phyloP scores from a whole-genome alignment of 2,797 vertebrate genomes.

The Onychomys arenicola region DNA sequence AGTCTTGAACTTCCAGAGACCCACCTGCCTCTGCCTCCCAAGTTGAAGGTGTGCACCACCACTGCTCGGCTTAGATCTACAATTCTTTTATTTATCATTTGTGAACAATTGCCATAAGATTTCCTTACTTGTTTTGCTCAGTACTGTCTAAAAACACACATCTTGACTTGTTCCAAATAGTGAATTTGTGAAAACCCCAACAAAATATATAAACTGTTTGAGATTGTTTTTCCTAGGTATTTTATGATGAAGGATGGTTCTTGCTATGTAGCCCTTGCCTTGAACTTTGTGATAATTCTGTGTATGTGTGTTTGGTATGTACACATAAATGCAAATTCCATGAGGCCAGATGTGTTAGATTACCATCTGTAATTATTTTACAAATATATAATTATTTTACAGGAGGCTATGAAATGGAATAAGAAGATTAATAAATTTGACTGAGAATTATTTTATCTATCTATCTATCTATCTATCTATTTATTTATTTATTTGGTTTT shows the following conservation, averaged over 20 bases:
- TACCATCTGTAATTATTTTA: not conserved
- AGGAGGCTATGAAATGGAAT: not conserved
- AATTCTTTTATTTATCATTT: not conserved
- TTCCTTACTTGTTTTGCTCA: not conserved
- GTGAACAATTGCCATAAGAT: not conserved
- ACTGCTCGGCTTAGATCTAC: not conserved
- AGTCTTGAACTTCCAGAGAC: too few relatives aligned
- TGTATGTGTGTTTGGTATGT: not conserved
- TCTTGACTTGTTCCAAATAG: not conserved
- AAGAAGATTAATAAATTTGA: conserved; percentile 46
- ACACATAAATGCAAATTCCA: not conserved
- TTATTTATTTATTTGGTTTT: too few relatives aligned
- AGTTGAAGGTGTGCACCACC: too few relatives aligned
- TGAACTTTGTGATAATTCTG: not conserved
- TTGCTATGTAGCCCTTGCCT: not conserved
- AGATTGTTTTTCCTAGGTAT: not conserved
- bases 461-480: too few relatives aligned
- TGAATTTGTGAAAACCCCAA: conserved; percentile 18
- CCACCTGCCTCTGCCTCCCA: too few relatives aligned
- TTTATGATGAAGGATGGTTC: not conserved
- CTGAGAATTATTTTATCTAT: too few relatives aligned
- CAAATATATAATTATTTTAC: conserved; percentile 4
- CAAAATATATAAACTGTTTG: not conserved
- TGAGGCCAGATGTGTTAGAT: not conserved
- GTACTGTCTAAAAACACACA: not conserved